These are phyloP conservation scores for Ashinkailepas kermadecensis DNA, from an alignment of 2,888 invertebrate genomes.

Conservation along the genomic window DNA sequence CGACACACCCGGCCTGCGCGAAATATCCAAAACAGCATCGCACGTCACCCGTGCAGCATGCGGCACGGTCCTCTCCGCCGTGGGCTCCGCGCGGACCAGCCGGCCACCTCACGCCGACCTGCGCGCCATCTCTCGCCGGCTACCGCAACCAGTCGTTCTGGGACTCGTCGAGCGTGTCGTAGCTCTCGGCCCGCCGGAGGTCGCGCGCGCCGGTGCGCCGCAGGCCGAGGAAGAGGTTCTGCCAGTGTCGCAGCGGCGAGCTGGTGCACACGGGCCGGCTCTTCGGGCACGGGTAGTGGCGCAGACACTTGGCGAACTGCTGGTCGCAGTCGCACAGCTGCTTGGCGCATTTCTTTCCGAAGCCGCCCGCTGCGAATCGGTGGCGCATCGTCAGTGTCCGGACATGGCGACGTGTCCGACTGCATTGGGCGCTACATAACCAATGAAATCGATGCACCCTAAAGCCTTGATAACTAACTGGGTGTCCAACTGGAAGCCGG, in stretches of 20 bases:
- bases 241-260: constrained; percentile 62
- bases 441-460: too few relatives aligned
- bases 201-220: constrained; percentile 15
- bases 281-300: constrained; percentile 63
- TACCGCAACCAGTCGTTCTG: background rate
- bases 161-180: constrained; percentile 19
- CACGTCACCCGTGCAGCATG: too few relatives aligned
- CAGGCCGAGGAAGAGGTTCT: constrained; percentile 58
- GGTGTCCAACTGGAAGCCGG: too few relatives aligned
- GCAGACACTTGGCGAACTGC: constrained; percentile 67
- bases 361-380: constrained; percentile 3
- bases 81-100: too few relatives aligned
- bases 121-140: background rate
- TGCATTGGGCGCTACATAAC: too few relatives aligned
- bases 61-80: too few relatives aligned
- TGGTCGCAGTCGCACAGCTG: constrained; percentile 77
- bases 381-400: too few relatives aligned
- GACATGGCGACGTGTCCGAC: too few relatives aligned
- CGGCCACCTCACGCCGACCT: too few relatives aligned
- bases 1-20: too few relatives aligned
- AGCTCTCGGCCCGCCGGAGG: constrained; percentile 28
- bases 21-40: too few relatives aligned
- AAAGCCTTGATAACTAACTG: too few relatives aligned
- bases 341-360: constrained; percentile 58
- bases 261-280: constrained; percentile 63